Conservation (phyloP, 2,797 vertebrate genomes). For the Allobates femoralis region DNA sequence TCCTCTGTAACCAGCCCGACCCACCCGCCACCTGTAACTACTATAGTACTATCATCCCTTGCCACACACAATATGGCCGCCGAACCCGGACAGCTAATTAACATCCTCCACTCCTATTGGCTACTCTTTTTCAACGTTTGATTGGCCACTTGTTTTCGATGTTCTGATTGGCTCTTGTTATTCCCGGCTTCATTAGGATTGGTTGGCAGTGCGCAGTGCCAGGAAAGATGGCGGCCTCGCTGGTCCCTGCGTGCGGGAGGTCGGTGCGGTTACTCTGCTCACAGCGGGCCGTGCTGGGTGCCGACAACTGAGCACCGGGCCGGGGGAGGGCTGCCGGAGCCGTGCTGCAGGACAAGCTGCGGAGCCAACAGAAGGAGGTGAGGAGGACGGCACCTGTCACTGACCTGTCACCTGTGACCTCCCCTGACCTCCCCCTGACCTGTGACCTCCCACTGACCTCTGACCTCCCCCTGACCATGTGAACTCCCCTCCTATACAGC, state of each 20-base stretch:
- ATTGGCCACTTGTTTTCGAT: background rate
- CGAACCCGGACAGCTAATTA: background rate
- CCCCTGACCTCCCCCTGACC: background rate
- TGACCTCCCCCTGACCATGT: too few species aligned
- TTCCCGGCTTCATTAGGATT: slow-evolving; percentile 42
- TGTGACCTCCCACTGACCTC: background rate
- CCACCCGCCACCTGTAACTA: background rate
- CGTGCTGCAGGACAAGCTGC: slow-evolving; percentile 49
- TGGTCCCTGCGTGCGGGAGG: slow-evolving; percentile 57
- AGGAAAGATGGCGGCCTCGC: slow-evolving; percentile 49
- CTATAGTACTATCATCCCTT: background rate
- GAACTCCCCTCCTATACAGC: background rate
- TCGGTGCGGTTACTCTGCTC: slow-evolving; percentile 31
- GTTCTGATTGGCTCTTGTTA: background rate
- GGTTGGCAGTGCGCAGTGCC: background rate
- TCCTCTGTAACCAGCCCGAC: background rate
- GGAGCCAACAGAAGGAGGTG: slow-evolving; percentile 40
- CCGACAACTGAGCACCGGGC: background rate
- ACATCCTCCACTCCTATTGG: background rate
- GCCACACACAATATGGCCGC: slow-evolving; percentile 39
- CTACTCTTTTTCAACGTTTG: background rate
- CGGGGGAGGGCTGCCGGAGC: slow-evolving; percentile 28
- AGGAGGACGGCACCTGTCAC: background rate
- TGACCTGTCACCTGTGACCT: slow-evolving; percentile 1
- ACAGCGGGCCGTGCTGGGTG: background rate